phyloP scores from a whole-genome alignment of 1,140 invertebrate genomes.

The Triops longicaudatus region DNA sequence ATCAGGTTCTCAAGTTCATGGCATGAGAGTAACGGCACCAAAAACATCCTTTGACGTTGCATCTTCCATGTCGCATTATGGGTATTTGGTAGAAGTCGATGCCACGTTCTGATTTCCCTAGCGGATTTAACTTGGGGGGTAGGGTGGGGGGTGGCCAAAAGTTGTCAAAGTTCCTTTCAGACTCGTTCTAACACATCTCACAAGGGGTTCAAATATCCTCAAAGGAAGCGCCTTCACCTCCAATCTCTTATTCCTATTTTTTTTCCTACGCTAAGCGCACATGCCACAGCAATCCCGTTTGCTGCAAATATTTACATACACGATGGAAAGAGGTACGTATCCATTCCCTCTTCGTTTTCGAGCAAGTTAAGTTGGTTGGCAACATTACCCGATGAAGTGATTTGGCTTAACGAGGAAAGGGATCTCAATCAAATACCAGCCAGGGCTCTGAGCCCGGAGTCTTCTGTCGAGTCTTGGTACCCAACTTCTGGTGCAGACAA shows the following conservation, averaged over 20 bases:
- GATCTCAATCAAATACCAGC: background rate
- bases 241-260: background rate
- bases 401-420: conserved; percentile 6
- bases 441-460: background rate
- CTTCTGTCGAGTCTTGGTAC: background rate
- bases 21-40: background rate
- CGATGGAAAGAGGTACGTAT: background rate
- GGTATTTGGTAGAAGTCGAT: background rate
- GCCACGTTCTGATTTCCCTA: background rate
- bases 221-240: conserved; percentile 5
- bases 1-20: background rate
- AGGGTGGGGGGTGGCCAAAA: too few relatives aligned
- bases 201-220: conserved; percentile 2
- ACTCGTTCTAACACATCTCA: background rate
- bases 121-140: conserved; percentile 1
- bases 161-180: conserved; percentile 8
- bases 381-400: background rate
- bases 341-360: background rate
- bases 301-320: conserved; percentile 1
- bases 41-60: conserved; percentile 1
- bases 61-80: background rate
- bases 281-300: background rate
- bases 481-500: conserved; percentile 1
- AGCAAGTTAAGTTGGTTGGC: conserved; percentile 14
- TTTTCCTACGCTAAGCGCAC: background rate